These are phyloP conservation scores for Formica selysi DNA, from an alignment of 1,140 invertebrate genomes.

Conservation along the genomic window DNA sequence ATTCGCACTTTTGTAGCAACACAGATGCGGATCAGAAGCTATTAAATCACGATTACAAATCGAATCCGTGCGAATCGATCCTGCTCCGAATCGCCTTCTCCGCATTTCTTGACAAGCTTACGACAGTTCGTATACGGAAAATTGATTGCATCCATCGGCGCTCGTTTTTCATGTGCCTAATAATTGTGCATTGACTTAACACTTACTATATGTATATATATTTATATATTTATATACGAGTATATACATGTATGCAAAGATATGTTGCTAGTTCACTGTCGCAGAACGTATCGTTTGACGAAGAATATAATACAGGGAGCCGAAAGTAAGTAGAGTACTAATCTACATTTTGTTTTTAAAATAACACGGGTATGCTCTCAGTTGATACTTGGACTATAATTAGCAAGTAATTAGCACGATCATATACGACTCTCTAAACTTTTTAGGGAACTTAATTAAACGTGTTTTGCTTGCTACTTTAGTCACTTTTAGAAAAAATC, in stretches of 20 bases:
- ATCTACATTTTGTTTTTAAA: conserved; percentile 15
- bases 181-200: conserved; percentile 60
- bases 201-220: conserved; percentile 55
- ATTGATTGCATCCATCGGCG: conserved; percentile 39
- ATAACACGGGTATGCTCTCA: background rate
- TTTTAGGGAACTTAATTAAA: background rate
- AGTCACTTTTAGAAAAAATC: background rate
- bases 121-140: conserved; percentile 15
- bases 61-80: conserved; percentile 12
- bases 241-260: conserved; percentile 49
- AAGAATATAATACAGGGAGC: background rate
- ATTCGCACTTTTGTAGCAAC: conserved; percentile 39
- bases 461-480: background rate
- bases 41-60: conserved; percentile 48
- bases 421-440: background rate
- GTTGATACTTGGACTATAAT: background rate
- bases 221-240: conserved; percentile 13
- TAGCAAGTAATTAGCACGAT: background rate
- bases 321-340: background rate
- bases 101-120: conserved; percentile 8
- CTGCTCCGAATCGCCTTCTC: conserved; percentile 7
- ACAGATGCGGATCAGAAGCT: conserved; percentile 44
- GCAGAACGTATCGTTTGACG: conserved; percentile 8
- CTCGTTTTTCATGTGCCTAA: conserved; percentile 38
- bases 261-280: conserved; percentile 65